Conservation (phyloP, 2,888 invertebrate species). For the Aleiodes leptofemur region DNA sequence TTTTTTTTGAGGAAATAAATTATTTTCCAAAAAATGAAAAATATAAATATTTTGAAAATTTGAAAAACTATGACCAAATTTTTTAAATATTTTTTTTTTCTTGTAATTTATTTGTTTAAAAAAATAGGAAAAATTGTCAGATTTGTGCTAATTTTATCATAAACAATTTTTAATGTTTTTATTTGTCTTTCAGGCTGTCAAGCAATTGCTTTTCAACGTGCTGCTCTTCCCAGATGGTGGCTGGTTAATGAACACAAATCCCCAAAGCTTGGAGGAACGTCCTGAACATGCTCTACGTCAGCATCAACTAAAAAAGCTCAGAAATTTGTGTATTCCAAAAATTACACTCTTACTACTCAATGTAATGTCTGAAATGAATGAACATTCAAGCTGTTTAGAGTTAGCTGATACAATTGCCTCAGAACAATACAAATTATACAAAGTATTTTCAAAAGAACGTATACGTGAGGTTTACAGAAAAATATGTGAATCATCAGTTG, state of each 20-base stretch:
- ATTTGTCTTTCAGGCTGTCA: slow-evolving; percentile 79
- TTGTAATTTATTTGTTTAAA: no score
- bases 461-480: slow-evolving; percentile 86
- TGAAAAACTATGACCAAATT: no score
- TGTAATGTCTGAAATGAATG: slow-evolving; percentile 85
- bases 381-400: slow-evolving; percentile 85
- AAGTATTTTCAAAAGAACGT: slow-evolving; percentile 87
- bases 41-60: no score
- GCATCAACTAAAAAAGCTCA: slow-evolving; percentile 85
- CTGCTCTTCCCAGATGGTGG: slow-evolving; percentile 92
- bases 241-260: slow-evolving; percentile 87
- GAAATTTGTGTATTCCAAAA: slow-evolving; percentile 90
- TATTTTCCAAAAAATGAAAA: background rate
- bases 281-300: slow-evolving; percentile 78
- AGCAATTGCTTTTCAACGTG: slow-evolving; percentile 89
- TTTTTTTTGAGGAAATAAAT: no score
- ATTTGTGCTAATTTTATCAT: background rate
- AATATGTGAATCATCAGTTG: slow-evolving; percentile 86
- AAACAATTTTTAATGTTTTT: slow-evolving; percentile 27
- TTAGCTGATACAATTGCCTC: slow-evolving; percentile 88
- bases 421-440: slow-evolving; percentile 87
- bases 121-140: no score
- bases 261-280: slow-evolving; percentile 74
- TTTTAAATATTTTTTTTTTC: no score
- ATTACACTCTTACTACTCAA: slow-evolving; percentile 86